phyloP scores from a whole-genome alignment of 2,888 invertebrate genomes.

The Brenthis hecate region DNA sequence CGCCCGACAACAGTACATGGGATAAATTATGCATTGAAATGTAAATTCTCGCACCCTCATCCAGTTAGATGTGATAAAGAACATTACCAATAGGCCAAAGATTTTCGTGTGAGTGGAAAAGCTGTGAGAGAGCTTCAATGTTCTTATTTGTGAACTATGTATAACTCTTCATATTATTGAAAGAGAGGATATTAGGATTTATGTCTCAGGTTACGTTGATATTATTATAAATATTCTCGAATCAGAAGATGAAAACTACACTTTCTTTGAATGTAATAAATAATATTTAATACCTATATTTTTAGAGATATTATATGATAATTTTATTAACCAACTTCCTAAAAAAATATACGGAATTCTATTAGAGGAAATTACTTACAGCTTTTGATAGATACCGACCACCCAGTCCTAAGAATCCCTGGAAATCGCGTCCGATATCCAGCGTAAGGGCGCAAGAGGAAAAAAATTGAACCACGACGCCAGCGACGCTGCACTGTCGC shows the following conservation, averaged over 20 bases:
- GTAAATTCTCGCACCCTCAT: conserved; percentile 59
- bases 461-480: conserved; percentile 78
- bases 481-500: conserved; percentile 77
- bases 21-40: conserved; percentile 80
- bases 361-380: conserved; percentile 8
- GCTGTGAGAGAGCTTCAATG: not conserved
- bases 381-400: conserved; percentile 59
- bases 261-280: too few relatives aligned
- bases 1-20: conserved; percentile 54
- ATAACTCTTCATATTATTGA: too few relatives aligned
- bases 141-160: too few relatives aligned
- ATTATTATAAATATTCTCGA: too few relatives aligned
- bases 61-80: conserved; percentile 36
- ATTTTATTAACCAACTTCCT: not conserved
- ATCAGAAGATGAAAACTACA: too few relatives aligned
- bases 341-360: not conserved
- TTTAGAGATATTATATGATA: not conserved
- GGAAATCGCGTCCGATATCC: conserved; percentile 80
- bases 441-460: conserved; percentile 78
- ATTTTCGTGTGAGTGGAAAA: conserved; percentile 8
- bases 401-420: conserved; percentile 75
- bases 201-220: too few relatives aligned
- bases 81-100: conserved; percentile 28
- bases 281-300: too few relatives aligned
- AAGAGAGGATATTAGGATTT: too few relatives aligned